Conservation (phyloP, 2,888 invertebrate species). For the Heliconius cydno region DNA sequence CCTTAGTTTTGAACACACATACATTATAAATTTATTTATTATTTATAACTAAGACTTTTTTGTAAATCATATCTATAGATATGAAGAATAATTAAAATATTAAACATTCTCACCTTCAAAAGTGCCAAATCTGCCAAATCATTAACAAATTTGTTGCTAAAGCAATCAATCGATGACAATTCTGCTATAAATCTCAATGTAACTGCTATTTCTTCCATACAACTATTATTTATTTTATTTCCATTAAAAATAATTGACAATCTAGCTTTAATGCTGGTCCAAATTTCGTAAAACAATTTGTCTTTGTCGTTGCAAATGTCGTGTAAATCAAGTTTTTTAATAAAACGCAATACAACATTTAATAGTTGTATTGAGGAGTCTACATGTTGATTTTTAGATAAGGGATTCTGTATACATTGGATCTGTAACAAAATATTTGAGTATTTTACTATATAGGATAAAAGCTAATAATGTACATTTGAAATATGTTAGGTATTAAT, state of each 20-base stretch:
- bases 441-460: too few species aligned
- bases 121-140: conserved; percentile 62
- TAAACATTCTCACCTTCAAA: conserved; percentile 62
- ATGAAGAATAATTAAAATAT: background rate
- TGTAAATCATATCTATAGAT: too few species aligned
- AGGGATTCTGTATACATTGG: conserved; percentile 58
- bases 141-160: conserved; percentile 58
- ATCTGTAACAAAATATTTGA: conserved; percentile 60
- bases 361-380: conserved; percentile 68
- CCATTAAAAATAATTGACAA: conserved; percentile 54
- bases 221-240: conserved; percentile 51
- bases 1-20: too few species aligned
- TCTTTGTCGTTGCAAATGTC: conserved; percentile 67
- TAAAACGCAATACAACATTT: conserved; percentile 63
- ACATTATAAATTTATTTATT: too few species aligned
- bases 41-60: too few species aligned
- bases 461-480: too few species aligned
- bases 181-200: conserved; percentile 70
- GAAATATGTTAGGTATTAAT: too few species aligned
- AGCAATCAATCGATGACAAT: conserved; percentile 65
- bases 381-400: conserved; percentile 64
- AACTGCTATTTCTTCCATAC: conserved; percentile 63
- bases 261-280: conserved; percentile 63
- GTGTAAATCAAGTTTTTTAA: conserved; percentile 72
- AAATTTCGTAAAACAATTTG: conserved; percentile 64